Conservation (phyloP, 2,113 vertebrate species). For the Ctenodactylus gundi region DNA sequence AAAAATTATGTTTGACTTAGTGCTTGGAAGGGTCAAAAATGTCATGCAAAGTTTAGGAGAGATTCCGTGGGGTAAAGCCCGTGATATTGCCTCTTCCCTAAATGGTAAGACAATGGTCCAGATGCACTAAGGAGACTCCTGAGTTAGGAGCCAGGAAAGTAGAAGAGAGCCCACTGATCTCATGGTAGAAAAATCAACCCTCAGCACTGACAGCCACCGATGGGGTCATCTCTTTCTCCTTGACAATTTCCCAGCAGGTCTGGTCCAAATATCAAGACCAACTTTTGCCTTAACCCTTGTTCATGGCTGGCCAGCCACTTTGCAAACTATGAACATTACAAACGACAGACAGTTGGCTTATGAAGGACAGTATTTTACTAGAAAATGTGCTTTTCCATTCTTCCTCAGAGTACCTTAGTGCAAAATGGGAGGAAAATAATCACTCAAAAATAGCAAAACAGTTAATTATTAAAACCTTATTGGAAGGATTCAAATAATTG, state of each 20-base stretch:
- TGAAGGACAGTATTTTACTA: conserved; percentile 80
- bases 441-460: conserved; percentile 54
- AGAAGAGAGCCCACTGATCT: background rate
- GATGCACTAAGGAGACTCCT: conserved; percentile 2
- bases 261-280: conserved; percentile 7
- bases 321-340: conserved; percentile 73
- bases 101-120: background rate
- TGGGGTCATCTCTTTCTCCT: background rate
- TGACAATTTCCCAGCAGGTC: background rate
- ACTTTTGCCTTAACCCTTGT: conserved; percentile 69
- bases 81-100: background rate
- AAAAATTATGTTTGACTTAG: background rate
- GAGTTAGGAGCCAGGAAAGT: background rate
- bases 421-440: conserved; percentile 44
- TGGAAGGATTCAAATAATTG: conserved; percentile 2
- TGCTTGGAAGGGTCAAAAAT: background rate
- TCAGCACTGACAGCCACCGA: background rate
- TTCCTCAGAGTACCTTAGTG: conserved; percentile 72
- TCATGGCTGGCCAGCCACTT: conserved; percentile 61
- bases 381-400: conserved; percentile 76
- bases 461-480: background rate
- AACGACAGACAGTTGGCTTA: conserved; percentile 79
- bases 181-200: background rate
- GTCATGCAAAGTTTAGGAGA: conserved; percentile 53
- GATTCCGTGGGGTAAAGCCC: conserved; percentile 50